Evolutionary conservation across 2,113 vertebrate genomes (phyloP), one percentile per base, ranked within the genome.

Genomic region (Pao palembangensis): DNA sequence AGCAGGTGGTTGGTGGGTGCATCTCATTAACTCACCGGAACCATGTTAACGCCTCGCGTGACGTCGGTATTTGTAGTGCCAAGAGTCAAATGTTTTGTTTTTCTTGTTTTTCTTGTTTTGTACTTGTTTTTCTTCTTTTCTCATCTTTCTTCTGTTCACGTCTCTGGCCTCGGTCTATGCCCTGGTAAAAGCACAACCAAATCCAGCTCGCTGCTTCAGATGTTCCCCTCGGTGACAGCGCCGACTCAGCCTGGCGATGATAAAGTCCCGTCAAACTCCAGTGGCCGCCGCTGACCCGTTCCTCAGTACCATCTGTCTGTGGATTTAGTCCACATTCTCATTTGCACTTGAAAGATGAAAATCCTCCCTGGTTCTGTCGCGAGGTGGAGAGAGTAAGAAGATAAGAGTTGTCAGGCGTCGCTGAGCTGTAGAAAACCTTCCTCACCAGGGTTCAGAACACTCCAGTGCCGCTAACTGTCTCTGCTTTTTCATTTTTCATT

Each of bases 321-420:
- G 75, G 80, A 88, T 85, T 85, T 77, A 57, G 53, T 66, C 79
- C 71, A 64, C 54, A 48, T 76, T 85, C 61, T 85, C 65, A 82
- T 87, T 85, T 87, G 75, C 83, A 85, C 85, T 82, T 84, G 58
- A 87, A 85, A 86, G 77, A 71, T 72, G 73, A 62, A 70, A 75
- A 85, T 76, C 75, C 71, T 55, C 56, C 42, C n/a, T 46, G 52
- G 25, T 38, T 67, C 71, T 69, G 54, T 64, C 46, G 25, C 49
- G 63, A 82, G 76, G 69, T 60, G 60, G 64, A 72, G 55, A 56
- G 69, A 79, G 67, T 61, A 59, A 70, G 76, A 71, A 64, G 70
- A 79, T 21, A 72, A 69, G 64, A 63, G 59, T 47, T 76, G 84
- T 88, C 78, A 82, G 68, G 54, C 25, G 54, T 74, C 34, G 12